Percentiles rank a stretch among this genome's conserved stretches.
Evolutionary conservation across 2,888 invertebrate genomes (phyloP).

Genomic region (Parascotia fuliginaria): DNA sequence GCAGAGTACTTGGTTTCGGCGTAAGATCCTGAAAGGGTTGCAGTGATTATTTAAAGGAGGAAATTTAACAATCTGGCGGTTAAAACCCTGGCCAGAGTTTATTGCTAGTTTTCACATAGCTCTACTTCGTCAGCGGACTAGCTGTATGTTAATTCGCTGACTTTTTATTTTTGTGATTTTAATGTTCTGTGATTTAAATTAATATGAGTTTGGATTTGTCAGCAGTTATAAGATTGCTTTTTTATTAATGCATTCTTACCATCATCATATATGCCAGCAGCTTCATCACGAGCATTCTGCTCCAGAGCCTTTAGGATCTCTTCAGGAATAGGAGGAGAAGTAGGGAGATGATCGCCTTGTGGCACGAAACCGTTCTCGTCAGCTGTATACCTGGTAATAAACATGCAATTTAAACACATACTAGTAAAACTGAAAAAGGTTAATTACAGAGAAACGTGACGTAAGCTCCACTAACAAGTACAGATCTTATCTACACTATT

Average conservation of each 20-base stretch:
- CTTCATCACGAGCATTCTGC: conserved; percentile 74
- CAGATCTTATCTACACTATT: too few relatives aligned
- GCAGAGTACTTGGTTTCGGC: conserved; percentile 61
- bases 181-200: not conserved
- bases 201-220: not conserved
- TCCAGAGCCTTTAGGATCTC: conserved; percentile 71
- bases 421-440: too few relatives aligned
- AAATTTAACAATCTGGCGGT: too few relatives aligned
- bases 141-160: too few relatives aligned
- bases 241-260: conserved; percentile 49
- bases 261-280: conserved; percentile 74
- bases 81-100: too few relatives aligned
- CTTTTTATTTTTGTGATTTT: too few relatives aligned
- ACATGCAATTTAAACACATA: too few relatives aligned
- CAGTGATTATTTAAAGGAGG: conserved; percentile 25
- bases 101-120: too few relatives aligned
- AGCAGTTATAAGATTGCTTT: too few relatives aligned
- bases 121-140: too few relatives aligned
- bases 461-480: too few relatives aligned
- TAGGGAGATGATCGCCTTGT: conserved; percentile 72
- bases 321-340: conserved; percentile 72
- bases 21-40: conserved; percentile 65
- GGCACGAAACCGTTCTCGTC: conserved; percentile 74
- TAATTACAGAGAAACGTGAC: too few relatives aligned
- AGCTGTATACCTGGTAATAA: conserved; percentile 9